phyloP scores from a whole-genome alignment of 2,888 invertebrate species.

The Agrenia bidenticulata region DNA sequence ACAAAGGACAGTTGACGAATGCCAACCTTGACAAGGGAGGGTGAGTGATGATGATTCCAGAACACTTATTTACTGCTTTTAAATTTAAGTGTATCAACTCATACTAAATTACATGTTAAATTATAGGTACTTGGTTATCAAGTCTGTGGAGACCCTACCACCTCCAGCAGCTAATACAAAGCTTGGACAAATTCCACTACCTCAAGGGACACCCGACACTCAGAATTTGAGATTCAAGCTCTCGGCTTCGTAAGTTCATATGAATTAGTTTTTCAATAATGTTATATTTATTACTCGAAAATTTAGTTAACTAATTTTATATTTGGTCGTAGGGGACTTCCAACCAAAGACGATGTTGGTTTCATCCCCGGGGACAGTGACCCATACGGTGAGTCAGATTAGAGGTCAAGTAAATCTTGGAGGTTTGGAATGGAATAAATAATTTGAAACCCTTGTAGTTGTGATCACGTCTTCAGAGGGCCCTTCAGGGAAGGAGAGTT shows the following conservation, averaged over 20 bases:
- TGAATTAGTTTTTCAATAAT: too few species aligned
- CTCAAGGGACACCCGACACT: constrained; percentile 32
- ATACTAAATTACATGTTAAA: not conserved
- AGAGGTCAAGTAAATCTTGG: not conserved
- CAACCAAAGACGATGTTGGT: constrained; percentile 41
- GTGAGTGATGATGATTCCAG: too few species aligned
- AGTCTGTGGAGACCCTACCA: constrained; percentile 25
- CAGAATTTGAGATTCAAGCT: constrained; percentile 37
- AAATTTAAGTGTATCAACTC: not conserved
- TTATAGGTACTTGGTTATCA: constrained; percentile 39
- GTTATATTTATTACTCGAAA: too few species aligned
- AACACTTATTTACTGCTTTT: too few species aligned
- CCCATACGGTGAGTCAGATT: constrained; percentile 43
- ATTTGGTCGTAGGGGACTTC: constrained; percentile 32
- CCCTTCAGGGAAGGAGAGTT: constrained; percentile 28
- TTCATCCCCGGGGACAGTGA: constrained; percentile 37
- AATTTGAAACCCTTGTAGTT: too few species aligned
- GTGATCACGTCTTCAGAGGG: constrained; percentile 35
- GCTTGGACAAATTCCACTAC: constrained; percentile 26
- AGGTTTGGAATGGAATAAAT: not conserved
- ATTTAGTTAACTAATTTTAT: not conserved
- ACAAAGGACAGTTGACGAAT: constrained; percentile 43
- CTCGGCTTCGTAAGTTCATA: constrained; percentile 28
- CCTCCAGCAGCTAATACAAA: constrained; percentile 13
- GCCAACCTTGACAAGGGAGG: constrained; percentile 49